These are phyloP conservation scores for Nannoperca australis DNA, from an alignment of 2,797 vertebrate species.

Conservation along the genomic window DNA sequence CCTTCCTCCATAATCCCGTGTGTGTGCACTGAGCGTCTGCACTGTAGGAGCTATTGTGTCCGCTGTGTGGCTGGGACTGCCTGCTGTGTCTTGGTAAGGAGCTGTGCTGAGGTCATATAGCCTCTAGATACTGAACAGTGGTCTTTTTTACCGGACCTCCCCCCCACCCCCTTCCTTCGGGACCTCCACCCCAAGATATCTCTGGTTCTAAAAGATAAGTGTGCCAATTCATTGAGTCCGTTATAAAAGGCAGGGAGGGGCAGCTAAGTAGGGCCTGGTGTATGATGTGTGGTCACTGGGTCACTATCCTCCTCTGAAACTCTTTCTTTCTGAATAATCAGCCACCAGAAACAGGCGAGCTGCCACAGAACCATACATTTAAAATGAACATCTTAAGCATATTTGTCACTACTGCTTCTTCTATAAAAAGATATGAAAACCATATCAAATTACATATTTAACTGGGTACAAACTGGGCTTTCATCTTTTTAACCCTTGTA, in stretches of 20 bases:
- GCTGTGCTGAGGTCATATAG: constrained; percentile 71
- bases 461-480: background rate
- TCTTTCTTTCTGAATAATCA: constrained; percentile 5
- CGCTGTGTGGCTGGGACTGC: constrained; percentile 39
- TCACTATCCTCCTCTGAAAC: background rate
- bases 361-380: background rate
- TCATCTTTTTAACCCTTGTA: background rate
- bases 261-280: constrained; percentile 26
- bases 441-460: background rate
- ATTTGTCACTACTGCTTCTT: background rate
- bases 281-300: constrained; percentile 61
- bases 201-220: constrained; percentile 80
- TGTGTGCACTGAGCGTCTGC: constrained; percentile 44
- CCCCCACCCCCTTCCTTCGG: constrained; percentile 37
- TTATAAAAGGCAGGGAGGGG: constrained; percentile 77
- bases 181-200: constrained; percentile 67
- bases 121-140: constrained; percentile 67
- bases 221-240: constrained; percentile 65
- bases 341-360: background rate
- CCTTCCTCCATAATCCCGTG: constrained; percentile 74
- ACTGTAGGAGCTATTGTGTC: constrained; percentile 70
- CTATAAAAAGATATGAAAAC: background rate
- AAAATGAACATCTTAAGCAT: background rate
- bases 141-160: constrained; percentile 56
- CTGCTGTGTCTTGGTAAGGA: constrained; percentile 59